Evolutionary conservation across 2,797 vertebrate species (phyloP).

Genomic region (Sebastiscus albofasciatus): DNA sequence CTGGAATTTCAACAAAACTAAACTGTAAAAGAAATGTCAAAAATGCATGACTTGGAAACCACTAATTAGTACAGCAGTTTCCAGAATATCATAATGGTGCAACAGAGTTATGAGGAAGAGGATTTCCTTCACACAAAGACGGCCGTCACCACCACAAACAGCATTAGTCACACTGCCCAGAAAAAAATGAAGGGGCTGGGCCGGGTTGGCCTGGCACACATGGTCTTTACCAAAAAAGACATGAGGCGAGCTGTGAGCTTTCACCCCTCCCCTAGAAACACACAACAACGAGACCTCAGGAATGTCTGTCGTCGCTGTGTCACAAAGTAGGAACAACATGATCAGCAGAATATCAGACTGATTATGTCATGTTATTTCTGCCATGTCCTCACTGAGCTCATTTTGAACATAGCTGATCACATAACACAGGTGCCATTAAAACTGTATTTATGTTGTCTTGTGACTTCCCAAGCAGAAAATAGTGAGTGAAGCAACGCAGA

Average conservation of each 20-base stretch:
- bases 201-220: constrained; percentile 8
- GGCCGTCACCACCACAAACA: constrained; percentile 1
- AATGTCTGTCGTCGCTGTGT: constrained; percentile 38
- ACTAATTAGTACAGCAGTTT: constrained; percentile 26
- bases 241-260: constrained; percentile 17
- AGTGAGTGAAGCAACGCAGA: neutral
- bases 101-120: constrained; percentile 41
- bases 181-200: constrained; percentile 2
- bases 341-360: neutral
- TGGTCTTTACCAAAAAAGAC: constrained; percentile 58
- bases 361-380: neutral
- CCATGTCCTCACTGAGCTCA: neutral
- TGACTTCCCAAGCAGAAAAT: neutral
- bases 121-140: constrained; percentile 59
- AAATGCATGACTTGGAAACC: constrained; percentile 48
- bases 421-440: neutral
- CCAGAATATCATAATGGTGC: constrained; percentile 25
- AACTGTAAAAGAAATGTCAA: constrained; percentile 1
- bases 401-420: neutral
- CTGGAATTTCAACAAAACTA: constrained; percentile 33
- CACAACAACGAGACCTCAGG: constrained; percentile 44
- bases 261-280: constrained; percentile 37
- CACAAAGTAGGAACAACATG: constrained; percentile 2
- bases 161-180: constrained; percentile 46
- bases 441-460: neutral